These are phyloP conservation scores for Mycteria americana DNA, from an alignment of 2,797 vertebrate genomes.

Conservation along the genomic window DNA sequence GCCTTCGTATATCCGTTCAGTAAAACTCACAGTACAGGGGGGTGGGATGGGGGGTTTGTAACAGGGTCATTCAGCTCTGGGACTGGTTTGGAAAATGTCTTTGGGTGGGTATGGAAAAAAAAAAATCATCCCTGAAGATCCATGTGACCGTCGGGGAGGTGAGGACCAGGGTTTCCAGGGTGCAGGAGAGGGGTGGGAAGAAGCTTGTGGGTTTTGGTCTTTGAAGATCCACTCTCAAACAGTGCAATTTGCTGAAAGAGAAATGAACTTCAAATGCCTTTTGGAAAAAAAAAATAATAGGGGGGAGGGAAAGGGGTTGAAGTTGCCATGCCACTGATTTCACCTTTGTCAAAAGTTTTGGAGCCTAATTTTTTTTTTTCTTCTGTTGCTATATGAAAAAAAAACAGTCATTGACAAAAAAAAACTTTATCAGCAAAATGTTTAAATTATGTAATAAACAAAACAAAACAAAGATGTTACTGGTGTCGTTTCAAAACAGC, in stretches of 20 bases:
- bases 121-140: background rate
- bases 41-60: background rate
- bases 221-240: conserved; percentile 61
- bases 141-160: fast-evolving
- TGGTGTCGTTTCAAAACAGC: conserved; percentile 1
- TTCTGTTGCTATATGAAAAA: conserved; percentile 52
- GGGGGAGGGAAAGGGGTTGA: conserved; percentile 7
- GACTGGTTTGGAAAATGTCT: conserved; percentile 11
- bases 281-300: background rate
- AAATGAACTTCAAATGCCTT: conserved; percentile 37
- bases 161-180: background rate
- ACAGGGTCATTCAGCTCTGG: background rate
- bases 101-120: background rate
- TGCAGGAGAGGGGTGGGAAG: conserved; percentile 10
- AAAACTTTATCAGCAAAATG: conserved; percentile 74
- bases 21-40: background rate
- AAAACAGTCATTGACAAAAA: conserved; percentile 48
- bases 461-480: conserved; percentile 42
- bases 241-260: conserved; percentile 62
- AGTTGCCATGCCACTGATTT: conserved; percentile 58
- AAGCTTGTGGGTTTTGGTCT: conserved; percentile 41
- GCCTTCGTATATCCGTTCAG: background rate
- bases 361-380: conserved; percentile 60
- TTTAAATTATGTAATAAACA: conserved; percentile 77
- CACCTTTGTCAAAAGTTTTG: conserved; percentile 69